A percentile compares a stretch with the other conserved stretches of the same genome.
Conservation (phyloP, 2,797 vertebrate genomes). For the Myotis findleyi region DNA sequence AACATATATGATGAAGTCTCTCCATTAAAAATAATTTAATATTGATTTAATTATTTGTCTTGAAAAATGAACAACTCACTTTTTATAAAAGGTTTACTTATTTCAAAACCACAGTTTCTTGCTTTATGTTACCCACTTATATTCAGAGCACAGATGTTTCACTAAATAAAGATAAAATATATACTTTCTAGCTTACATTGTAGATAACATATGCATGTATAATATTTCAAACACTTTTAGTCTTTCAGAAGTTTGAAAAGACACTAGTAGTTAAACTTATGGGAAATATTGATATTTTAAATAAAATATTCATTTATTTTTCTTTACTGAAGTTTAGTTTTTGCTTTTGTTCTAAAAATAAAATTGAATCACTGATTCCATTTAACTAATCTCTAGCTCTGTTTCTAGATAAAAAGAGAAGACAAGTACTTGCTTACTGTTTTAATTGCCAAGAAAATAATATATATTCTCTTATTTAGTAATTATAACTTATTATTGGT, state of each 20-base stretch:
- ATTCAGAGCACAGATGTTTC: not conserved
- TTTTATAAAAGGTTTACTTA: not conserved
- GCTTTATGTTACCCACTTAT: not conserved
- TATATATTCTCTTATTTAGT: not conserved
- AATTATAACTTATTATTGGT: not conserved
- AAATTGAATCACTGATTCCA: not conserved
- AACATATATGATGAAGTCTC: not conserved
- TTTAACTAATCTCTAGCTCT: not conserved
- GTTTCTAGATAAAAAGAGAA: not conserved
- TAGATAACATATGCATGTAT: not conserved
- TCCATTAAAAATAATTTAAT: not conserved
- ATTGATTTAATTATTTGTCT: not conserved
- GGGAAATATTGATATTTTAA: not conserved
- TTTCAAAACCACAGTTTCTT: not conserved
- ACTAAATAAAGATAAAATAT: not conserved
- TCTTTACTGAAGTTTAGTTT: not conserved
- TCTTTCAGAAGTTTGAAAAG: not conserved
- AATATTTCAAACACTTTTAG: not conserved
- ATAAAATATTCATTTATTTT: not conserved
- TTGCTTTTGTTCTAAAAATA: not conserved
- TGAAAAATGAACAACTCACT: not conserved
- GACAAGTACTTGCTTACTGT: not conserved
- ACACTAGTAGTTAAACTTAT: not conserved
- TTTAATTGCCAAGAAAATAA: not conserved
- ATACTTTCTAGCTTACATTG: not conserved